Evolutionary conservation across 2,797 vertebrate species (phyloP).

Genomic region (Pempheris klunzingeri): DNA sequence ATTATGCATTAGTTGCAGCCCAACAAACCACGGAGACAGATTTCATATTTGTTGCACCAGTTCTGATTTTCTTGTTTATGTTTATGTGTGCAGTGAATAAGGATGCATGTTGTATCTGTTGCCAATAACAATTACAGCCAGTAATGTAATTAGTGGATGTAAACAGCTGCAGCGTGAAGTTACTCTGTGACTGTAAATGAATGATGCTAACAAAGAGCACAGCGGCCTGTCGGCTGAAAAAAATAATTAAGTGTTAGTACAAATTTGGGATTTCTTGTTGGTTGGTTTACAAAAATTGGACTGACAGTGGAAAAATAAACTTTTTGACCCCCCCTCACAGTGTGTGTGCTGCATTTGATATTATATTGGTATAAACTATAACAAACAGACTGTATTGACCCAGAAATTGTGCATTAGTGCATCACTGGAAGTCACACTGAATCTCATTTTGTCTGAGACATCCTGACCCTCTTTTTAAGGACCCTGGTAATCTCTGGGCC

Average conservation of each 20-base stretch:
- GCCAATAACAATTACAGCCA: not conserved
- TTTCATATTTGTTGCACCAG: not conserved
- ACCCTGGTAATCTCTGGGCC: slow-evolving; percentile 1
- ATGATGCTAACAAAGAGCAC: not conserved
- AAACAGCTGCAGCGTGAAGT: not conserved
- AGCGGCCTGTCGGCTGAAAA: not conserved
- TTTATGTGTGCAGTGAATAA: not conserved
- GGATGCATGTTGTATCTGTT: not conserved
- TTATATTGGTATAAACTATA: not conserved
- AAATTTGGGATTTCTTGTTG: no score
- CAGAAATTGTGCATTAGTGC: not conserved
- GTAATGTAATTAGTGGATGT: slow-evolving; percentile 1
- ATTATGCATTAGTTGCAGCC: not conserved
- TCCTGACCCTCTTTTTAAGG: not conserved
- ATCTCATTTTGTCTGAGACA: not conserved
- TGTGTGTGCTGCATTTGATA: not conserved
- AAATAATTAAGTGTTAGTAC: not conserved
- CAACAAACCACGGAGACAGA: not conserved
- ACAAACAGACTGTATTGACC: not conserved
- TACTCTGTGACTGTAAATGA: slow-evolving; percentile 8
- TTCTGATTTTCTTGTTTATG: not conserved
- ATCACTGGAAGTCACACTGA: not conserved
- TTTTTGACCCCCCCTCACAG: not conserved
- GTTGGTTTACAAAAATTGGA: not conserved
- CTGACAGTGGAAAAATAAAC: not conserved